Evolutionary conservation across 2,888 invertebrate genomes (phyloP).

Genomic region (Zaprionus lineosus): DNA sequence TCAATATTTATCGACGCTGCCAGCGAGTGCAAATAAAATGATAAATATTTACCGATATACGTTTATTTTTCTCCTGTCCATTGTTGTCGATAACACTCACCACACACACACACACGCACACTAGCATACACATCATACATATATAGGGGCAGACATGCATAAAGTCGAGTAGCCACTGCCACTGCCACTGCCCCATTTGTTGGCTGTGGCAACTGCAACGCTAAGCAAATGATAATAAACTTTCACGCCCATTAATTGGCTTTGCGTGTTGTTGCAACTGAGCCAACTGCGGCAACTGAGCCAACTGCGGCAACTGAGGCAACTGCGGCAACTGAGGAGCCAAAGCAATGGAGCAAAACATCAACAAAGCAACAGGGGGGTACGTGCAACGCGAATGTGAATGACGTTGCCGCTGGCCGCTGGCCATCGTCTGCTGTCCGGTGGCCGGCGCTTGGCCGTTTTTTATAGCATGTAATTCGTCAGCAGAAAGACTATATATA

Average conservation of each 20-base stretch:
- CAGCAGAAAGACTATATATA: slow-evolving; percentile 48
- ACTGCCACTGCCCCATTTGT: slow-evolving; percentile 27
- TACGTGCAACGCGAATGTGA: slow-evolving; percentile 16
- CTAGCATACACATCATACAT: not conserved
- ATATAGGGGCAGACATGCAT: not conserved
- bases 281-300: slow-evolving; percentile 11
- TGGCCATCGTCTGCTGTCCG: too few species aligned
- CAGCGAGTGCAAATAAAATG: slow-evolving; percentile 61
- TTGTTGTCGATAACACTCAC: slow-evolving; percentile 31
- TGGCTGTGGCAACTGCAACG: slow-evolving; percentile 14
- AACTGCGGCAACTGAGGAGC: not conserved
- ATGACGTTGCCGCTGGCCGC: slow-evolving; percentile 36
- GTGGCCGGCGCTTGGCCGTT: slow-evolving; percentile 45
- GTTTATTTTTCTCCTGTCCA: slow-evolving; percentile 19
- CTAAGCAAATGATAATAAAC: slow-evolving; percentile 74
- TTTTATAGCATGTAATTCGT: slow-evolving; percentile 73
- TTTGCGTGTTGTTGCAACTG: slow-evolving; percentile 60
- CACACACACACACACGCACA: not conserved
- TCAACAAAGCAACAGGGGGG: slow-evolving; percentile 8
- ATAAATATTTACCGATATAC: slow-evolving; percentile 56
- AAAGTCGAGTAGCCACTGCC: slow-evolving; percentile 43
- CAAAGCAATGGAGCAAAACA: not conserved
- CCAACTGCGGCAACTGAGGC: slow-evolving; percentile 9
- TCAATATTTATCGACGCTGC: slow-evolving; percentile 65
- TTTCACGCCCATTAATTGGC: slow-evolving; percentile 78